Evolutionary conservation across 2,888 invertebrate species (phyloP).

Genomic region (Leptinotarsa haldemani): DNA sequence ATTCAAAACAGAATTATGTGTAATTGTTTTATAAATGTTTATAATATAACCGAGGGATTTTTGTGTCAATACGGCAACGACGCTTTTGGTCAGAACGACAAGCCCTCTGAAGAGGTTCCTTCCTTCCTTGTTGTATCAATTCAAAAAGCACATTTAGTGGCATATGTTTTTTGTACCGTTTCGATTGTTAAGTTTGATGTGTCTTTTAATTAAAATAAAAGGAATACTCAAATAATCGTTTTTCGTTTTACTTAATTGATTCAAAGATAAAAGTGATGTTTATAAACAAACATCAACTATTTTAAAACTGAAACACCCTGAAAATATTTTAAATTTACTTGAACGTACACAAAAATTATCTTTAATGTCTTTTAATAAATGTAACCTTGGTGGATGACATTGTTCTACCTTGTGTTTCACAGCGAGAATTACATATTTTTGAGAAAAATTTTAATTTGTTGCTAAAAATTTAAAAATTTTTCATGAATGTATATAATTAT

Average conservation of each 20-base stretch:
- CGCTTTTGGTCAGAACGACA: constrained; percentile 21
- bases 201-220: constrained; percentile 20
- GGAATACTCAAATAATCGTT: constrained; percentile 22
- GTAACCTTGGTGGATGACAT: constrained; percentile 19
- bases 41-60: constrained; percentile 20
- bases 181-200: constrained; percentile 19
- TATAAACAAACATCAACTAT: constrained; percentile 17
- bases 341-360: constrained; percentile 20
- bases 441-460: constrained; percentile 1
- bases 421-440: constrained; percentile 1
- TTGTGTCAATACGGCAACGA: constrained; percentile 21
- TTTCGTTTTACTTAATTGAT: constrained; percentile 21
- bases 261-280: constrained; percentile 19
- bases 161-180: constrained; percentile 20
- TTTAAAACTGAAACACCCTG: constrained; percentile 16
- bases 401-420: constrained; percentile 11
- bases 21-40: constrained; percentile 19
- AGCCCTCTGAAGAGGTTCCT: constrained; percentile 21
- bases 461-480: background rate
- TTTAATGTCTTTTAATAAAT: constrained; percentile 19
- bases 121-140: constrained; percentile 19
- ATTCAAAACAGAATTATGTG: constrained; percentile 19
- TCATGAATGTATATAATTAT: constrained; percentile 23
- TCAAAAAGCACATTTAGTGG: constrained; percentile 21
- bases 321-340: constrained; percentile 20